Evolutionary conservation across 53 echinoderm and acorn worm species (phyloP).

Genomic region (Arbacia lixula): DNA sequence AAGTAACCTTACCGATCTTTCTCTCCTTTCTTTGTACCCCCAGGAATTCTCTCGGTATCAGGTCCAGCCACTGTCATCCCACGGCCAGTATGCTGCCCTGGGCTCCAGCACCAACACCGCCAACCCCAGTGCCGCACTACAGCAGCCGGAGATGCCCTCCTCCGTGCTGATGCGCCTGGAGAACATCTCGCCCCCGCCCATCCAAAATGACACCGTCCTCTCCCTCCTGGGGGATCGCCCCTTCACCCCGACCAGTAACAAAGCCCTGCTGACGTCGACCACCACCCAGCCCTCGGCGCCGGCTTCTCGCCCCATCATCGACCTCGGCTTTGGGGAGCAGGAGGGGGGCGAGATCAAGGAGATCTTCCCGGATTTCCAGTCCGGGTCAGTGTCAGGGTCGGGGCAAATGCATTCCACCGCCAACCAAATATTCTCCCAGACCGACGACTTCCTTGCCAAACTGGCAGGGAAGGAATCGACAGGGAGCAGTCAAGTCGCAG

Average conservation of each 20-base stretch:
- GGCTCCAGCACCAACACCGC: too few species aligned
- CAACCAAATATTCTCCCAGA: conserved; percentile 2
- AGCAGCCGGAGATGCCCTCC: conserved; percentile 25
- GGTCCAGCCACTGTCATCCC: background rate
- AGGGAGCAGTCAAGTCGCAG: background rate
- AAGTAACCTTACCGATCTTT: too few species aligned
- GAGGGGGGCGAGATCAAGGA: conserved; percentile 51
- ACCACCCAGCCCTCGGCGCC: background rate
- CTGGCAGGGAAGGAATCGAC: background rate
- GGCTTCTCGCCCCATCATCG: conserved; percentile 29
- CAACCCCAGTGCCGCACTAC: background rate
- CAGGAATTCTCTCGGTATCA: conserved; percentile 51
- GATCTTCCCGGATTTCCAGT: conserved; percentile 36
- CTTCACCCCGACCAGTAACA: conserved; percentile 44
- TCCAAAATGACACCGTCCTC: conserved; percentile 47
- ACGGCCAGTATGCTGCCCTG: conserved; percentile 17
- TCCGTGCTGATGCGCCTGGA: conserved; percentile 47
- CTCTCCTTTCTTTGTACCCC: background rate
- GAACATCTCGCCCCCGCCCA: conserved; percentile 48
- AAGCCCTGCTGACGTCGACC: background rate
- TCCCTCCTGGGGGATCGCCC: conserved; percentile 39
- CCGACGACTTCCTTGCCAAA: conserved; percentile 13
- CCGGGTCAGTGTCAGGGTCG: background rate
- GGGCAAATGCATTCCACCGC: background rate
- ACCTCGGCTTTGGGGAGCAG: conserved; percentile 45